Evolutionary conservation across 2,888 invertebrate species (phyloP), one percentile per base, ranked within the genome.

Genomic region (Drosophila dives): DNA sequence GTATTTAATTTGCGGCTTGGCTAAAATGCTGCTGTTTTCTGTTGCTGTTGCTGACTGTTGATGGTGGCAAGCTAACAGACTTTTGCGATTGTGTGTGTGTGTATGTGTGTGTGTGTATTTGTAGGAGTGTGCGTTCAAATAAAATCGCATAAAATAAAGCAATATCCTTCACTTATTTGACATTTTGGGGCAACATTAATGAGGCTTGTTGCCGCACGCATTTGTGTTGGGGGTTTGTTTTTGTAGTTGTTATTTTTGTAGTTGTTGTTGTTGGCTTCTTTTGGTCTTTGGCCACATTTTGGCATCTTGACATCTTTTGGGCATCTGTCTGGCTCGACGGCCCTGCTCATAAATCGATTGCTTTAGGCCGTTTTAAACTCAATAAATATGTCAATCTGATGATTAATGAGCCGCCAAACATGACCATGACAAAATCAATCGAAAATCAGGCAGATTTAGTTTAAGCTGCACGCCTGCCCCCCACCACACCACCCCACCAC

Each of bases 131-230:
- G 72, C 59, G 79, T 77, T 76, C 71, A 58, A 77, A 82, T 84
- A 82, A 85, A 87, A 77, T 85, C 72, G 77, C 77, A 86, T 80
- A 77, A 86, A 83, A 89, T 86, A 86, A 89, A 86, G 86, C 83
- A 89, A 86, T 86, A 86, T 86, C 86, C 89, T 80, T 89, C 89
- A 86, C 74, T 88, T 88, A 88, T 86, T 88, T 86, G 83, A 86
- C 80, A 83, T 88, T 89, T 83, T 77, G 68, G 81, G 81, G 72
- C 60, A 72, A 76, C 81, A 76, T 81, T 81, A 81, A 81, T 81
- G 81, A 81, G 81, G 76, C 79, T 72, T 75, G 78, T 80, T 60
- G 64, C 72, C 67, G 38, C 53, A 26, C 49, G 6, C 3, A 11
- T 49, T 42, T 59, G 33, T 55, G 45, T 48, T 58, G 34, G 3